Conservation (phyloP, 2,888 invertebrate species). For the Nebria salina region DNA sequence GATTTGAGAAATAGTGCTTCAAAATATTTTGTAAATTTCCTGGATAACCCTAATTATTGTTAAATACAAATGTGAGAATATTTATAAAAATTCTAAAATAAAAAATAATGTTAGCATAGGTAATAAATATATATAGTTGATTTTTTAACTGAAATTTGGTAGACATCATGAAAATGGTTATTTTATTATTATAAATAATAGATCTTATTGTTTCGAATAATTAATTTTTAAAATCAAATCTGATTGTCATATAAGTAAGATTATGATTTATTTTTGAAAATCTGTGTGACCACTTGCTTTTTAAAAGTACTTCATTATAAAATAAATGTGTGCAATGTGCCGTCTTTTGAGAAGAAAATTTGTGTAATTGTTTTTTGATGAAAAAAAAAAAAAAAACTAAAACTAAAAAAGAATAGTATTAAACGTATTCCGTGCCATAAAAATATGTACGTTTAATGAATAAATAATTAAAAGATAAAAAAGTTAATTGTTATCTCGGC, state of each 20-base stretch:
- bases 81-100: too few relatives aligned
- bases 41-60: too few relatives aligned
- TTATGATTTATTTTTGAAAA: slow-evolving; percentile 15
- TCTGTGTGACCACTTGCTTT: slow-evolving; percentile 37
- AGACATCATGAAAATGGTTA: background rate
- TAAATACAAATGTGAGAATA: too few relatives aligned
- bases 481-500: slow-evolving; percentile 39
- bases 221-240: slow-evolving; percentile 3
- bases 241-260: slow-evolving; percentile 6
- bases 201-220: background rate
- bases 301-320: slow-evolving; percentile 30
- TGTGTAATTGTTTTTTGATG: background rate
- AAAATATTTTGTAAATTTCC: too few relatives aligned
- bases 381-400: background rate
- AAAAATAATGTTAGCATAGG: too few relatives aligned
- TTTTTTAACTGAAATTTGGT: background rate
- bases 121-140: too few relatives aligned
- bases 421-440: slow-evolving; percentile 45
- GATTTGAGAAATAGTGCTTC: too few relatives aligned
- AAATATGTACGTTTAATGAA: slow-evolving; percentile 5
- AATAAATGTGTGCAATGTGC: slow-evolving; percentile 37
- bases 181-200: slow-evolving; percentile 3
- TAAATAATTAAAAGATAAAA: slow-evolving; percentile 32
- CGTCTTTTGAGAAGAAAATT: slow-evolving; percentile 23
- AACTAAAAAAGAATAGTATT: slow-evolving; percentile 23